A percentile compares a stretch with the other conserved stretches of the same genome.
phyloP scores from a whole-genome alignment of 2,888 invertebrate species.

The Eilema caniola region DNA sequence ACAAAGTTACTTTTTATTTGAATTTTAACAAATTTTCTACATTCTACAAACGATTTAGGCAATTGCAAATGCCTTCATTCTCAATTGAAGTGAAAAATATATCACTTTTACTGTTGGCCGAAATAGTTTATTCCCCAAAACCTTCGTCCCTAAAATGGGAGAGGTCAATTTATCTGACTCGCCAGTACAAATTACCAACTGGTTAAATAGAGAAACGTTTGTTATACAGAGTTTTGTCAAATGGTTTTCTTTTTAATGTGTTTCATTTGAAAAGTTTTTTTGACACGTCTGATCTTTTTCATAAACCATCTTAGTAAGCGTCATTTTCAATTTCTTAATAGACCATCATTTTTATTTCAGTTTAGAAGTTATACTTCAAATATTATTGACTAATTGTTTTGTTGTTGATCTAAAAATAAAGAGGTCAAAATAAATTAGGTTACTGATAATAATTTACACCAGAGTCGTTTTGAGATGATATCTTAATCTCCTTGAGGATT shows the following conservation, averaged over 20 bases:
- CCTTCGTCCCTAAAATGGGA: slow-evolving; percentile 49
- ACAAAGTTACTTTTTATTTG: neutral
- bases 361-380: no score
- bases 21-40: neutral
- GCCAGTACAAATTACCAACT: slow-evolving; percentile 52
- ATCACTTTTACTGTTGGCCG: slow-evolving; percentile 44
- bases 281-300: no score
- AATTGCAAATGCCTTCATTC: slow-evolving; percentile 28
- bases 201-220: slow-evolving; percentile 1
- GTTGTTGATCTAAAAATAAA: neutral
- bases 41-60: neutral
- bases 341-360: no score
- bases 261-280: no score
- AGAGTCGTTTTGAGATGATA: neutral
- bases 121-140: slow-evolving; percentile 48
- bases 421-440: neutral
- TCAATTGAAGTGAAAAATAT: slow-evolving; percentile 46
- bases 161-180: slow-evolving; percentile 50
- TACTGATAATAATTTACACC: neutral
- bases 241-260: neutral
- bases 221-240: neutral
- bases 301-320: no score
- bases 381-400: no score
- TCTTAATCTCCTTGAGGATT: slow-evolving; percentile 9
- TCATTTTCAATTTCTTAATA: no score